Conservation (phyloP, 2,888 invertebrate species). For the Harmothoe impar region DNA sequence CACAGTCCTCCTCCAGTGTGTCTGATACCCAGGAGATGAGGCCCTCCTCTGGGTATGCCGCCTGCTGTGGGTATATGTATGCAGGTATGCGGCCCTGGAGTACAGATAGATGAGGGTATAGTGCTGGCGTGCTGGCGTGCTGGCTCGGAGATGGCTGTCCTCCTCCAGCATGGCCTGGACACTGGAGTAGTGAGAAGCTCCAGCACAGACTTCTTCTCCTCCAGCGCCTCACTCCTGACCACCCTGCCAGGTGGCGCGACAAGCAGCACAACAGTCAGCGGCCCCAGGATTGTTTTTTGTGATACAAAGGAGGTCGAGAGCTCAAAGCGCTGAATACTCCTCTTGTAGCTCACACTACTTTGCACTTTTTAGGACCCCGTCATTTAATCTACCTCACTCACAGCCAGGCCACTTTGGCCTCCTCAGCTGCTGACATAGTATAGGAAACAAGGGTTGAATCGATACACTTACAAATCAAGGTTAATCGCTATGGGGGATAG, state of each 20-base stretch:
- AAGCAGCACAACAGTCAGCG: neutral
- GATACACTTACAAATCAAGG: too few species aligned
- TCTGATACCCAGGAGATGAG: neutral
- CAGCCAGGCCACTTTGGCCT: too few species aligned
- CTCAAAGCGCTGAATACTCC: too few species aligned
- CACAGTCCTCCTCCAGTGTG: neutral
- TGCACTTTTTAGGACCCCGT: too few species aligned
- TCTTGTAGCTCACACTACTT: too few species aligned
- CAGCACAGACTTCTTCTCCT: neutral
- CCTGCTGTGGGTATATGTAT: neutral
- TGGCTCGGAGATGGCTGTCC: neutral
- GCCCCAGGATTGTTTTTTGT: neutral
- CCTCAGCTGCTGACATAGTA: too few species aligned
- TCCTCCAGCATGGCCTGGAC: slow-evolving; percentile 19
- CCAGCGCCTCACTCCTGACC: neutral
- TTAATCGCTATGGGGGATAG: too few species aligned
- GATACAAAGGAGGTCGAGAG: too few species aligned
- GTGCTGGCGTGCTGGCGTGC: neutral
- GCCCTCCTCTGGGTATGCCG: neutral
- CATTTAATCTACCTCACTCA: too few species aligned
- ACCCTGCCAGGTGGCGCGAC: neutral
- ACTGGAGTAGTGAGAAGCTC: slow-evolving; percentile 28
- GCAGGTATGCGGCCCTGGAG: neutral
- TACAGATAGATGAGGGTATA: neutral
- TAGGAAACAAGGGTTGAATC: too few species aligned